Conservation (phyloP, 2,888 invertebrate species). For the Ganaspis brasiliensis region DNA sequence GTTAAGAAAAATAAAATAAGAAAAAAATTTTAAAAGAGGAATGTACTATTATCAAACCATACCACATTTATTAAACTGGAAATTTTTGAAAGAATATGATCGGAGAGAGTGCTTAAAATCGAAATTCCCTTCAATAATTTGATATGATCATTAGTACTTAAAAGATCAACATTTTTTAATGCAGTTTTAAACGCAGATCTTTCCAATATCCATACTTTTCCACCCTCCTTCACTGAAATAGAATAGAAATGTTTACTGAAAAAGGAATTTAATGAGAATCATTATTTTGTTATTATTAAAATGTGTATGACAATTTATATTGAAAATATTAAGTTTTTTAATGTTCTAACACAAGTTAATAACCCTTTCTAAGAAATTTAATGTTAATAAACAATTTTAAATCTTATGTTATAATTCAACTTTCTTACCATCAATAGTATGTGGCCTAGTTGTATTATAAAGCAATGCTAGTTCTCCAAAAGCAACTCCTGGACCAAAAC, state of each 20-base stretch:
- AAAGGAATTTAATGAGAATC: too few relatives aligned
- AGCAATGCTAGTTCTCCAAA: constrained; percentile 96
- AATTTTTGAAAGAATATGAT: constrained; percentile 87
- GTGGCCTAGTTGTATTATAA: constrained; percentile 94
- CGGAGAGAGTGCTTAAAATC: constrained; percentile 83
- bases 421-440: constrained; percentile 88
- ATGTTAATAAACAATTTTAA: too few relatives aligned
- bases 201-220: constrained; percentile 94
- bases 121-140: constrained; percentile 90
- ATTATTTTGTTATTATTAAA: too few relatives aligned
- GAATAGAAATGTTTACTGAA: too few relatives aligned
- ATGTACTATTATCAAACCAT: constrained; percentile 68
- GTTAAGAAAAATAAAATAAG: too few relatives aligned
- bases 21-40: too few relatives aligned
- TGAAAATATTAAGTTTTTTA: too few relatives aligned
- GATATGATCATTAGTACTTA: constrained; percentile 90
- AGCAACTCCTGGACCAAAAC: constrained; percentile 89
- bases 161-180: constrained; percentile 90
- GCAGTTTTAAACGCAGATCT: constrained; percentile 92
- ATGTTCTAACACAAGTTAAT: too few relatives aligned
- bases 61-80: constrained; percentile 93
- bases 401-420: too few relatives aligned
- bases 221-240: constrained; percentile 86
- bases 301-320: too few relatives aligned
- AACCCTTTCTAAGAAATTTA: too few relatives aligned